phyloP scores from a whole-genome alignment of 2,113 vertebrate genomes.

The Vulpes ferrilata region DNA sequence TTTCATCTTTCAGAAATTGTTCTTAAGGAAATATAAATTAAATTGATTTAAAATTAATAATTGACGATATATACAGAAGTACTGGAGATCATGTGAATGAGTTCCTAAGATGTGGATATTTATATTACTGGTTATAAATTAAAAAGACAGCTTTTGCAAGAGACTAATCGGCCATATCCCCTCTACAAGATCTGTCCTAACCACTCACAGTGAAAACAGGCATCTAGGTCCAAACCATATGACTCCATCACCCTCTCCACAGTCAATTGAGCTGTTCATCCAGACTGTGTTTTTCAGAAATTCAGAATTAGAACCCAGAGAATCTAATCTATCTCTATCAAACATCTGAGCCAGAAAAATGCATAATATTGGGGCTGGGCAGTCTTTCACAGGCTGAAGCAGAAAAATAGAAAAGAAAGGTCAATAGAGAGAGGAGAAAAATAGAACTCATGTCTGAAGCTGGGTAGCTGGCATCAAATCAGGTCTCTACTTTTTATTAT shows the following conservation, averaged over 20 bases:
- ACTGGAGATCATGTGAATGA: neutral
- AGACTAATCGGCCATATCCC: neutral
- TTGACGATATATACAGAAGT: neutral
- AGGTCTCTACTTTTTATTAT: neutral
- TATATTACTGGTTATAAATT: neutral
- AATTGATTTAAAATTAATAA: slow-evolving; percentile 50
- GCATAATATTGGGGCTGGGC: rapidly evolving
- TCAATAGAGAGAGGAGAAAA: neutral
- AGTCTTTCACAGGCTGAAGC: neutral
- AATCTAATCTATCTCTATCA: slow-evolving; percentile 24
- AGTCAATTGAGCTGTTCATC: neutral
- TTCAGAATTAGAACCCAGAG: neutral
- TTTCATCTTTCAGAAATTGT: neutral
- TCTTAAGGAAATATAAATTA: slow-evolving; percentile 39
- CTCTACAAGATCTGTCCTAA: neutral
- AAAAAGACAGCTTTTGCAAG: neutral
- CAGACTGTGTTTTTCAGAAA: slow-evolving; percentile 19
- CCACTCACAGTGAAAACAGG: neutral
- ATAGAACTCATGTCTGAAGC: neutral
- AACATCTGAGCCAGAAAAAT: neutral
- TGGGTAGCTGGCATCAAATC: neutral
- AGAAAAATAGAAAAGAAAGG: neutral
- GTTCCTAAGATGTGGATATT: neutral
- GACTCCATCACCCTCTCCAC: neutral
- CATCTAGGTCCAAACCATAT: neutral